These are phyloP conservation scores for Anableps anableps DNA, from an alignment of 2,797 vertebrate species.

Conservation along the genomic window DNA sequence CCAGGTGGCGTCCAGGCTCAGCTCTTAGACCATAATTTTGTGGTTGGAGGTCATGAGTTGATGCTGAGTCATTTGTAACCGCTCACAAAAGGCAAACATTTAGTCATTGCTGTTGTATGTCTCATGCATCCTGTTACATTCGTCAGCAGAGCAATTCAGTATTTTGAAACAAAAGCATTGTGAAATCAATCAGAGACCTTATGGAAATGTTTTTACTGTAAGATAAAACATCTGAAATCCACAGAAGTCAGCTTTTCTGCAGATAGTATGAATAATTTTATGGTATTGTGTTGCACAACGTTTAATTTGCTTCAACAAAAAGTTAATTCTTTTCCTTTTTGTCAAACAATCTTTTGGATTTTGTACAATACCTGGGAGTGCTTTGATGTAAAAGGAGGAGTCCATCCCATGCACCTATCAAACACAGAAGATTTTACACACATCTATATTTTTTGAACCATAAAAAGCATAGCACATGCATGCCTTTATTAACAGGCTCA, in stretches of 20 bases:
- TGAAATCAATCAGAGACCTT: background rate
- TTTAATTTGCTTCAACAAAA: background rate
- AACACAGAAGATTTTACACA: too few relatives aligned
- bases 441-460: background rate
- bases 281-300: background rate
- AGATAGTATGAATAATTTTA: background rate
- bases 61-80: background rate
- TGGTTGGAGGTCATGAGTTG: background rate
- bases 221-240: conserved; percentile 1
- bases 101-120: background rate
- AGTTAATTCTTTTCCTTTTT: background rate
- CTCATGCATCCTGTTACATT: background rate
- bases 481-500: background rate
- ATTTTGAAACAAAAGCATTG: background rate
- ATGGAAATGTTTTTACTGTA: background rate
- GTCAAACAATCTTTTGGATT: background rate
- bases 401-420: too few relatives aligned
- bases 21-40: background rate
- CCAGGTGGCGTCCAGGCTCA: background rate
- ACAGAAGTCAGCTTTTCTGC: conserved; percentile 6
- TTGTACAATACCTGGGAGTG: background rate
- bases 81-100: background rate
- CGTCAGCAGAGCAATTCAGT: background rate
- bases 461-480: background rate
- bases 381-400: background rate